A percentile compares a stretch with the other conserved stretches of the same genome.
These are phyloP conservation scores for Psilopogon haemacephalus DNA, from an alignment of 2,113 vertebrate species.

Conservation along the genomic window DNA sequence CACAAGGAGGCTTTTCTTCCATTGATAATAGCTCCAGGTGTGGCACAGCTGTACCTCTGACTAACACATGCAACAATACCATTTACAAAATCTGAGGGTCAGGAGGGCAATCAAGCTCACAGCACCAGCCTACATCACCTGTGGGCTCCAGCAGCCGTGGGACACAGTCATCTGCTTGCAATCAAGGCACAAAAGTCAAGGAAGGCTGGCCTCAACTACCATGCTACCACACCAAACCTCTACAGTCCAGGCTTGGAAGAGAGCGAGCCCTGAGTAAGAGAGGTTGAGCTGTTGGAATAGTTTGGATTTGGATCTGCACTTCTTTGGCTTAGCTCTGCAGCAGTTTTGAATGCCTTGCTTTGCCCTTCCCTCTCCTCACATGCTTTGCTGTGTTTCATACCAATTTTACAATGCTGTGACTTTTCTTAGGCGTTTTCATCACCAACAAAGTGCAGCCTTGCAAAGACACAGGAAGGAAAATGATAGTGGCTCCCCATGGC, in stretches of 20 bases:
- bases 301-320: not conserved
- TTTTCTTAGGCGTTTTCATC: not conserved
- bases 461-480: not conserved
- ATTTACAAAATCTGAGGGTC: constrained; percentile 53
- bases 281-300: not conserved
- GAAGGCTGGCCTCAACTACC: not conserved
- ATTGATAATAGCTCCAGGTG: constrained; percentile 31
- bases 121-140: constrained; percentile 8
- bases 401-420: not conserved
- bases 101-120: constrained; percentile 30
- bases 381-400: not conserved
- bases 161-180: not conserved
- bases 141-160: not conserved
- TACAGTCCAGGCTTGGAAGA: not conserved
- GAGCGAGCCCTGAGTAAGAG: not conserved
- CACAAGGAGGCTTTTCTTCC: constrained; percentile 28
- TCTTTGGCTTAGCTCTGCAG: not conserved
- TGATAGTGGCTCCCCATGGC: not conserved
- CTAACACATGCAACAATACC: constrained; percentile 43
- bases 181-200: not conserved
- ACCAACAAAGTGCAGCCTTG: not conserved
- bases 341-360: not conserved
- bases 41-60: constrained; percentile 33
- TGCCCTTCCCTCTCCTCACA: not conserved
- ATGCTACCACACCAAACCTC: not conserved